Conservation (phyloP, 1,140 invertebrate species). For the Episyrphus balteatus region DNA sequence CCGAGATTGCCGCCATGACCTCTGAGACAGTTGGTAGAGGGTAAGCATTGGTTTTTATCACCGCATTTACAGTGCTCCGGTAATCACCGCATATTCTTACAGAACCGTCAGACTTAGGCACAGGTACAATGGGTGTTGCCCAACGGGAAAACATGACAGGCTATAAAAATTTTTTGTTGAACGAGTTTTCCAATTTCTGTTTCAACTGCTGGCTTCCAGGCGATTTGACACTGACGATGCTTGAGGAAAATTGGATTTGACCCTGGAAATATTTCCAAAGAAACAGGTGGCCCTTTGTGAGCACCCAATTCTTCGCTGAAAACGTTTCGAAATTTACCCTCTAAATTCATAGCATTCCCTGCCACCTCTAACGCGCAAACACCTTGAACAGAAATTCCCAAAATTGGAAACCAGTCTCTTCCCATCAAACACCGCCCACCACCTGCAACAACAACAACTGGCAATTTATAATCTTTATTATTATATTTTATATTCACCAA, state of each 20-base stretch:
- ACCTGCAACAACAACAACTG: conserved; percentile 6
- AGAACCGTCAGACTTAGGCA: conserved; percentile 35
- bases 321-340: background rate
- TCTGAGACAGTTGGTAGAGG: conserved; percentile 40
- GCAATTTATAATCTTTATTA: conserved; percentile 1
- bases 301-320: background rate
- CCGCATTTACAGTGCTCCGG: conserved; percentile 26
- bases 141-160: too few species aligned
- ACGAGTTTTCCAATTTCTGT: background rate
- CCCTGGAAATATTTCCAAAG: background rate
- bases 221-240: background rate
- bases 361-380: conserved; percentile 2
- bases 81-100: conserved; percentile 38
- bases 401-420: conserved; percentile 13
- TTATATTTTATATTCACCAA: background rate
- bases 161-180: too few species aligned
- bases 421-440: conserved; percentile 9
- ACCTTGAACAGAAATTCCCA: conserved; percentile 8
- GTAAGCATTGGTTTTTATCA: conserved; percentile 26
- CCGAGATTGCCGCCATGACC: conserved; percentile 17
- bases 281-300: background rate
- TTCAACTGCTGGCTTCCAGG: background rate
- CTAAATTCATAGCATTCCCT: background rate
- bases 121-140: conserved; percentile 24
- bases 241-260: background rate